Conservation (phyloP, 2,113 vertebrate species). For the Trogon melanurus region DNA sequence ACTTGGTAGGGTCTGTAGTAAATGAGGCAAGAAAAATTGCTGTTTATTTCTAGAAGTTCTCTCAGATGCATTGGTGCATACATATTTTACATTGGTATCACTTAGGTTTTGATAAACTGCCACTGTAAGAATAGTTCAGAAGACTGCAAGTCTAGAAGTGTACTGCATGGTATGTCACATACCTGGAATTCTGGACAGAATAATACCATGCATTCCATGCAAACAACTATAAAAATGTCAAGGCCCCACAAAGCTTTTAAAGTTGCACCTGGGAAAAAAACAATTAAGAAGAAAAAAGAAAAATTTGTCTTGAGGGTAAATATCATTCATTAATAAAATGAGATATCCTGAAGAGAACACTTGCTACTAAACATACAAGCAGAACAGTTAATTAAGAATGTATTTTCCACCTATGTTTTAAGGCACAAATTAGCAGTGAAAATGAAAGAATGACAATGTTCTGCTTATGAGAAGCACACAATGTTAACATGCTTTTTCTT, state of each 20-base stretch:
- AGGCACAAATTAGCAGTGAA: background rate
- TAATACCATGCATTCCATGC: background rate
- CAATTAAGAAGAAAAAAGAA: background rate
- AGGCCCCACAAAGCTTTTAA: conserved; percentile 43
- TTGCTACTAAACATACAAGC: conserved; percentile 1
- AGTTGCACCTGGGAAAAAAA: conserved; percentile 46
- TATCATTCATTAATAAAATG: background rate
- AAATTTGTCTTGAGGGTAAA: conserved; percentile 33
- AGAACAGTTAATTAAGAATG: conserved; percentile 12
- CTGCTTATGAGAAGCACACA: background rate
- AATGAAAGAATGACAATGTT: background rate
- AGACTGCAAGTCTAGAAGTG: conserved; percentile 54
- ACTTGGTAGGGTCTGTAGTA: background rate
- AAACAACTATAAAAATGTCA: conserved; percentile 31
- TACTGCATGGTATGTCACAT: conserved; percentile 16
- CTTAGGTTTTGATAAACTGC: background rate
- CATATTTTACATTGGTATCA: background rate
- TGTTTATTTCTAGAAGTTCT: background rate
- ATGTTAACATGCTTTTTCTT: background rate
- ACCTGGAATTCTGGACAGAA: conserved; percentile 63
- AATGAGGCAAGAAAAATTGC: background rate
- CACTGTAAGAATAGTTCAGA: background rate
- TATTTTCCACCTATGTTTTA: background rate
- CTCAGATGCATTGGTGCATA: background rate
- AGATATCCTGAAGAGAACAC: conserved; percentile 21